These are phyloP conservation scores for Neodiprion pinetum DNA, from an alignment of 1,140 invertebrate species.

Conservation along the genomic window DNA sequence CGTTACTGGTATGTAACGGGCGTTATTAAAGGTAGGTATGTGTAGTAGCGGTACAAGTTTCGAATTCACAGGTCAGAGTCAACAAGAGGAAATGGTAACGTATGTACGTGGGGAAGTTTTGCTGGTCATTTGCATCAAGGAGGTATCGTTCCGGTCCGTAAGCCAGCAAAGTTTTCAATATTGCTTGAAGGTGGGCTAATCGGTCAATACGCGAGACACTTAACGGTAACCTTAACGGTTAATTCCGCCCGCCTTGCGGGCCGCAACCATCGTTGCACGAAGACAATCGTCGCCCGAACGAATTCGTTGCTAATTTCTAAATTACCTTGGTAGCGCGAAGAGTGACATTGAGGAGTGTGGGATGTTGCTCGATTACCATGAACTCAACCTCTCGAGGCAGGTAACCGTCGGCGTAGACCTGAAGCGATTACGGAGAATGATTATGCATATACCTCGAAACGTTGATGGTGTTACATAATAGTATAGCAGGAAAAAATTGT, in stretches of 20 bases:
- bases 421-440: slow-evolving; percentile 30
- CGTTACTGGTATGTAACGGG: too few species aligned
- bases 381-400: slow-evolving; percentile 84
- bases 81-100: too few species aligned
- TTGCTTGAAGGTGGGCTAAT: too few species aligned
- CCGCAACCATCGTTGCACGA: neutral
- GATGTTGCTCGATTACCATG: slow-evolving; percentile 84
- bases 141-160: too few species aligned
- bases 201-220: neutral
- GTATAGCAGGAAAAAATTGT: neutral
- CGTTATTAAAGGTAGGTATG: too few species aligned
- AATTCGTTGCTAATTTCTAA: neutral
- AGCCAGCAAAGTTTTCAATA: too few species aligned
- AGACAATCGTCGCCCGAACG: too few species aligned
- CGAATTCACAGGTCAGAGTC: too few species aligned
- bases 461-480: neutral
- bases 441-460: neutral
- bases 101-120: too few species aligned
- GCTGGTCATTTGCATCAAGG: too few species aligned
- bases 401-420: slow-evolving; percentile 87
- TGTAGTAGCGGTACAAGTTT: too few species aligned
- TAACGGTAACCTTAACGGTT: neutral
- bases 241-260: neutral
- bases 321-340: slow-evolving; percentile 80
- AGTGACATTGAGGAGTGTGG: slow-evolving; percentile 85